phyloP scores from a whole-genome alignment of 2,113 vertebrate genomes.

The Xenopus tropicalis region UCB_Xtro_10.0 CM004450.2:92637501-92638000 shows the following conservation, averaged over 20 bases:
- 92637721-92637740: conserved; percentile 76
- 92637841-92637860: conserved; percentile 74
- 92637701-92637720: conserved; percentile 87
- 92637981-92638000: too few relatives aligned
- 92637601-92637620: background rate
- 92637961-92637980: too few relatives aligned
- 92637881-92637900: too few relatives aligned
- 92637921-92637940: too few relatives aligned
- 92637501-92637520: too few relatives aligned
- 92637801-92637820: conserved; percentile 67
- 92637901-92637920: too few relatives aligned
- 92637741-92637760: conserved; percentile 82
- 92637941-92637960: too few relatives aligned
- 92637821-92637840: conserved; percentile 79
- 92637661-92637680: background rate
- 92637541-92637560: too few relatives aligned
- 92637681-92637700: conserved; percentile 67
- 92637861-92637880: background rate
- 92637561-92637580: background rate
- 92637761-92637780: conserved; percentile 64
- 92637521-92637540: too few relatives aligned
- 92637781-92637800: conserved; percentile 67
- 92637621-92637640: background rate
- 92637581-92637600: background rate
- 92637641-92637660: background rate